Conservation (phyloP, 2,888 invertebrate species). For the Drosophila seclusa region DNA sequence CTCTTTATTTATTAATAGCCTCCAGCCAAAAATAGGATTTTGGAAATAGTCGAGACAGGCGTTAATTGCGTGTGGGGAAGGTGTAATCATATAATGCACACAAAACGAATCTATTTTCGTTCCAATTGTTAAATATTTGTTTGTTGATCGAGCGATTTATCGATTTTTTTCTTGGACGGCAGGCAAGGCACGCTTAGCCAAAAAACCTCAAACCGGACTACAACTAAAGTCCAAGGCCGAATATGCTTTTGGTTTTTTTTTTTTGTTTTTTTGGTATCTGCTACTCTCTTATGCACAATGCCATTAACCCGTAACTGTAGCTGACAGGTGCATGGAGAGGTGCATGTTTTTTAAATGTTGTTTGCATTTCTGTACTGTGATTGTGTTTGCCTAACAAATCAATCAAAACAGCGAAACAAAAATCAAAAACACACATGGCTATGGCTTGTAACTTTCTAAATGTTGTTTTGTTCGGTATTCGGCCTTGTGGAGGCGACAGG, state of each 20-base stretch:
- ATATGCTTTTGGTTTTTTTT: background rate
- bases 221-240: constrained; percentile 32
- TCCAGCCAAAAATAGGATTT: background rate
- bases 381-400: background rate
- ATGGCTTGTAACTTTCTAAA: constrained; percentile 11
- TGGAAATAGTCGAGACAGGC: constrained; percentile 60
- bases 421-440: background rate
- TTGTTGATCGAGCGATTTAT: constrained; percentile 5
- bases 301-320: constrained; percentile 5
- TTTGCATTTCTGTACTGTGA: background rate
- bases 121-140: constrained; percentile 20
- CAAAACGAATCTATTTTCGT: constrained; percentile 51
- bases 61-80: constrained; percentile 54
- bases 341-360: background rate
- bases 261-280: background rate
- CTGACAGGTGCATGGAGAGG: background rate
- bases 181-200: background rate
- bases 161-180: background rate
- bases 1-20: constrained; percentile 1
- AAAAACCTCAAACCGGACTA: constrained; percentile 6
- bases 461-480: background rate
- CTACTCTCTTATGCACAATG: background rate
- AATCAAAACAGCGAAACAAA: background rate
- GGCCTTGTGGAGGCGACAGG: constrained; percentile 4
- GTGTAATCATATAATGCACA: constrained; percentile 36